Evolutionary conservation across 2,113 vertebrate genomes (phyloP).

Genomic region (Capreolus pygargus): DNA sequence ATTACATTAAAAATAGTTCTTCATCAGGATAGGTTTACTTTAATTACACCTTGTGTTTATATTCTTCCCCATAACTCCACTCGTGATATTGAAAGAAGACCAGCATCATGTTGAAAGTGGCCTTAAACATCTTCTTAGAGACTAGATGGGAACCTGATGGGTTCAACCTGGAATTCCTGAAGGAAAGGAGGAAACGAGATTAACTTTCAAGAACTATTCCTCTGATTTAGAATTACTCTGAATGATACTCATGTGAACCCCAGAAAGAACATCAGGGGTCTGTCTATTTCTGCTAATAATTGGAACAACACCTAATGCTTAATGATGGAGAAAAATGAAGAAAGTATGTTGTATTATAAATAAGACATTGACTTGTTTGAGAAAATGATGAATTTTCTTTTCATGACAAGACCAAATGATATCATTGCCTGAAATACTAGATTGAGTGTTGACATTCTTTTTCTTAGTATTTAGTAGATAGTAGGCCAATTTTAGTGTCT

Average conservation of each 20-base stretch:
- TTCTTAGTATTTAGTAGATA: slow-evolving; percentile 26
- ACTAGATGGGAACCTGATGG: not conserved
- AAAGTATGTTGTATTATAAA: not conserved
- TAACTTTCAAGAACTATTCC: not conserved
- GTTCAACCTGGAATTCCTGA: not conserved
- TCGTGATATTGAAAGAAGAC: not conserved
- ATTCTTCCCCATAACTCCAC: not conserved
- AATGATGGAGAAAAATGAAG: not conserved
- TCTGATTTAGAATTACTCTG: not conserved
- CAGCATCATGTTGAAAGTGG: not conserved
- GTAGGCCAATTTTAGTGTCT: slow-evolving; percentile 32
- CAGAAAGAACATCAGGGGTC: not conserved
- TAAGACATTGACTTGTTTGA: not conserved
- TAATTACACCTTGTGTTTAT: not conserved
- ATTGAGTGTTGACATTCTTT: not conserved
- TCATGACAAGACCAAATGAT: not conserved
- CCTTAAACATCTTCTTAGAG: not conserved
- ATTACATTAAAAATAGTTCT: not conserved
- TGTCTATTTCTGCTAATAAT: not conserved
- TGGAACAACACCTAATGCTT: not conserved
- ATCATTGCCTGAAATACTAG: not conserved
- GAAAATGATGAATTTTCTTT: not conserved
- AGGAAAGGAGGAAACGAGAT: not conserved
- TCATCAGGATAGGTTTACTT: not conserved
- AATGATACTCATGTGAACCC: not conserved